A percentile compares a stretch with the other conserved stretches of the same genome.
phyloP scores from a whole-genome alignment of 2,113 vertebrate species.

The Tupaia tana region DNA sequence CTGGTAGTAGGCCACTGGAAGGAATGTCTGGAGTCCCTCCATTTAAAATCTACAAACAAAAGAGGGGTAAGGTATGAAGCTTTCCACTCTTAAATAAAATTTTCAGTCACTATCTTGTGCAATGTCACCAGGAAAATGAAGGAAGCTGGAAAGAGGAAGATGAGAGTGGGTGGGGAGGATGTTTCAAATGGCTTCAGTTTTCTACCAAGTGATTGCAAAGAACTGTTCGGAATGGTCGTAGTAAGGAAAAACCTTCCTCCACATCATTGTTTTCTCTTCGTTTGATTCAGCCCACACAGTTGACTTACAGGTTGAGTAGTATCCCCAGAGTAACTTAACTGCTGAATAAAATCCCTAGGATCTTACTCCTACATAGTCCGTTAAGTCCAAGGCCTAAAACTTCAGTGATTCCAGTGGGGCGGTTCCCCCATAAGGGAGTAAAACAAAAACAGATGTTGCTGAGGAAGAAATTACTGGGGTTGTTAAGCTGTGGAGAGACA shows the following conservation, averaged over 20 bases:
- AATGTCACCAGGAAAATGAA: conserved; percentile 46
- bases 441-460: not conserved
- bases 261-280: conserved; percentile 13
- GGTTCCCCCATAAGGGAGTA: not conserved
- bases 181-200: conserved; percentile 18
- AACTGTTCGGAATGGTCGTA: conserved; percentile 5
- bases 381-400: conserved; percentile 32
- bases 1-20: conserved; percentile 91
- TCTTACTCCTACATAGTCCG: not conserved
- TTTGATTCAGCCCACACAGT: not conserved
- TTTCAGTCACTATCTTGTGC: not conserved
- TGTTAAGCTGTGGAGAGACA: conserved; percentile 2
- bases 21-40: conserved; percentile 95
- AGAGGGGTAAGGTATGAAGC: conserved; percentile 1
- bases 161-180: too few species aligned
- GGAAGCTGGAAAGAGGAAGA: not conserved
- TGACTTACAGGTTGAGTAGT: conserved; percentile 36
- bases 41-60: conserved; percentile 92
- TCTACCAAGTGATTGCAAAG: not conserved
- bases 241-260: not conserved
- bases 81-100: not conserved
- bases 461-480: not conserved
- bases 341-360: not conserved
- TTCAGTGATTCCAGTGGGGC: not conserved
- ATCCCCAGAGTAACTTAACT: not conserved